Percentiles rank a stretch among this genome's conserved stretches.
Evolutionary conservation across 2,113 vertebrate species (phyloP).

Genomic region (Hiodon alosoides): DNA sequence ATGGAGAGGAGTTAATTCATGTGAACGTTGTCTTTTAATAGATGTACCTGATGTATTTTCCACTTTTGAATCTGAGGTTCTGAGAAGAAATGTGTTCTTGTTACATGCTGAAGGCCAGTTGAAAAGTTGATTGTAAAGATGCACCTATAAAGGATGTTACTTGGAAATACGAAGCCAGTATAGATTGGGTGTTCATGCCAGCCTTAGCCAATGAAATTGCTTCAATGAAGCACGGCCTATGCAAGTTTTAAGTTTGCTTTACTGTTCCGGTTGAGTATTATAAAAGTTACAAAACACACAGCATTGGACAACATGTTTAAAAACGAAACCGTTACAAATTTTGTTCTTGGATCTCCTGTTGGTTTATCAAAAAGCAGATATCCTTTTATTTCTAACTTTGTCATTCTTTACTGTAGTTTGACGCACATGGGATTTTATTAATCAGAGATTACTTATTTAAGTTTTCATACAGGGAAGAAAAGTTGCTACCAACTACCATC

Average conservation of each 20-base stretch:
- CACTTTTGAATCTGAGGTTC: not conserved
- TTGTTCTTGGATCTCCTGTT: too few relatives aligned
- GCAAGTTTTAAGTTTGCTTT: slow-evolving; percentile 1
- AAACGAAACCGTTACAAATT: not conserved
- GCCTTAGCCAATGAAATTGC: slow-evolving; percentile 5
- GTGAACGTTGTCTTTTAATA: not conserved
- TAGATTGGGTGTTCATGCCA: not conserved
- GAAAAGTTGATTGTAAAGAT: not conserved
- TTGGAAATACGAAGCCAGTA: slow-evolving; percentile 9
- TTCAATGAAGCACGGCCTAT: slow-evolving; percentile 22
- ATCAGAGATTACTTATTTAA: not conserved
- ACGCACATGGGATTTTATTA: too few relatives aligned
- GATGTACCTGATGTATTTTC: not conserved
- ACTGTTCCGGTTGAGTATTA: not conserved
- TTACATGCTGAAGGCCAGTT: not conserved
- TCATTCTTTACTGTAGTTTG: too few relatives aligned
- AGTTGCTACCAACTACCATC: not conserved
- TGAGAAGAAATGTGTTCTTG: not conserved
- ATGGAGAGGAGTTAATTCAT: not conserved
- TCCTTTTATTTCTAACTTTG: too few relatives aligned
- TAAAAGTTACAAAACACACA: not conserved
- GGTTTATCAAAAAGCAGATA: too few relatives aligned
- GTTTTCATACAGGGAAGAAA: not conserved
- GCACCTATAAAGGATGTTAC: not conserved
- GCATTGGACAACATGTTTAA: not conserved